phyloP scores from a whole-genome alignment of 2,888 invertebrate species.

The Clitarchus hookeri region DNA sequence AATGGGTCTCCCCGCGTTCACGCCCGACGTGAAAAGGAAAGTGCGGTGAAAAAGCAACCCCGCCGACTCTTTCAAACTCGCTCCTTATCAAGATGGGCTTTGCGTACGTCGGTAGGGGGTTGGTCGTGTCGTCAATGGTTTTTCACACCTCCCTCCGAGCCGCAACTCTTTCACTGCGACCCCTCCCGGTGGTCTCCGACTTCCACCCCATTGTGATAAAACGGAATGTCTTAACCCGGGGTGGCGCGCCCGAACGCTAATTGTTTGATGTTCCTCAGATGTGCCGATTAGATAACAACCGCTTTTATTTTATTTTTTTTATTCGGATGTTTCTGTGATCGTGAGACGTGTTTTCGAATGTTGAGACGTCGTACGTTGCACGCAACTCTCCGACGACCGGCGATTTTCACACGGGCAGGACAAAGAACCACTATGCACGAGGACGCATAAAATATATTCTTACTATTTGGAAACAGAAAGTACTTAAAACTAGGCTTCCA shows the following conservation, averaged over 20 bases:
- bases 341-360: too few relatives aligned
- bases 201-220: neutral
- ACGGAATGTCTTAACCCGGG: neutral
- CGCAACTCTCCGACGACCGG: too few relatives aligned
- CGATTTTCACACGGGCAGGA: too few relatives aligned
- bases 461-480: too few relatives aligned
- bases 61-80: neutral
- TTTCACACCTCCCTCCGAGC: constrained; percentile 1
- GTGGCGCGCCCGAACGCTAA: neutral
- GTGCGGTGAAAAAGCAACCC: neutral
- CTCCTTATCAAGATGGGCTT: neutral
- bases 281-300: neutral
- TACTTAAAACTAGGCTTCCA: too few relatives aligned
- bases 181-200: neutral
- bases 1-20: neutral
- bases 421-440: too few relatives aligned
- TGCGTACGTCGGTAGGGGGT: neutral
- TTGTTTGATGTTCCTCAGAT: neutral
- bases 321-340: too few relatives aligned
- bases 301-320: too few relatives aligned
- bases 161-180: neutral
- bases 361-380: too few relatives aligned
- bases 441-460: too few relatives aligned
- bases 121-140: neutral
- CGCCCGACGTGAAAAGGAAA: neutral